Evolutionary conservation across 1,140 invertebrate genomes (phyloP), one percentile per base, ranked within the genome.

Genomic region (Orius insidiosus): DNA sequence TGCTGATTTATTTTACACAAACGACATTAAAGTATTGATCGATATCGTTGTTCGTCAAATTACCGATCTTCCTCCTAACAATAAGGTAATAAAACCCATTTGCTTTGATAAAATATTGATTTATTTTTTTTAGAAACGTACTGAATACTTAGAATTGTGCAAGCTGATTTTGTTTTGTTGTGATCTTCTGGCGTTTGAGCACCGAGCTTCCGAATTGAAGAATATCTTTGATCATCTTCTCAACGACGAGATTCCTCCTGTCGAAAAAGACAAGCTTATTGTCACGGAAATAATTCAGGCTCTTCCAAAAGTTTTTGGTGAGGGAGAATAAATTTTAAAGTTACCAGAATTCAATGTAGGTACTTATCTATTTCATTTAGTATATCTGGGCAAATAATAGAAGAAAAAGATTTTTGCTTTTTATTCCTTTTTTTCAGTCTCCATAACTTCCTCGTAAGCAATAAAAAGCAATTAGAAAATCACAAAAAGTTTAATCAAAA

Each of bases 11-110:
- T 86, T 93, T 60, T 95, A 94, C 59, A 89, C 86, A 0, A 95
- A 93, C 59, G 88, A 95, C 60, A 78, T 84, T 2, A 86, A 85
- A 65, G 88, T 94, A n/a, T 68, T 93, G 18, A 79, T 94, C 53
- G 89, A 94, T 59, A 92, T 95, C 57, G 76, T 92, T 38, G 75
- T 90, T 14, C 66, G 87, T 19, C 83, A 90, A 59, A 66, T 95
- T 4, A 78, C 82, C 5, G 87, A 95, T 62, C 70, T 92, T 48
- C 78, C 82, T 38, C 75, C 85, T n/a, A 85, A 84, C 34, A 85
- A 89, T 65, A 66, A 72, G 69, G 85, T 89, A 39, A 6, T 3
- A 9, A 36, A 10, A n/a, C n/a, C 35, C 4, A 4, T 36, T n/a
- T 36, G 4, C 9, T 47, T 51, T 45, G n/a, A n/a, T n/a, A n/a